Base-by-base conservation (phyloP, 2,888 invertebrate species). In the Caenorhabditis doughertyi region DNA sequence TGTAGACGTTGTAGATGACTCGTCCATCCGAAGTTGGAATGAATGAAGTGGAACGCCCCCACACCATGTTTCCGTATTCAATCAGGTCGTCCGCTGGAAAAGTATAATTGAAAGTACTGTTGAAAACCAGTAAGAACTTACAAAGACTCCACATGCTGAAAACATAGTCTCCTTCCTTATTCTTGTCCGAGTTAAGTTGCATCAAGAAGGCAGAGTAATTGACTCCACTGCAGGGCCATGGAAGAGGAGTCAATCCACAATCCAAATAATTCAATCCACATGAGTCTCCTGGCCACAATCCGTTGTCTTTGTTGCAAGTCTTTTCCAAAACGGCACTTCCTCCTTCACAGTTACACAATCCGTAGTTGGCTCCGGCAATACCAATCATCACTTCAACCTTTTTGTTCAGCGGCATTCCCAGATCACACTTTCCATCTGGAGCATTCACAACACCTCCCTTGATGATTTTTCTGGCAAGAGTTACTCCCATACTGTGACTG, bases 401-500 rank as follows among this genome's bases (percentile, higher is more conserved):
- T 23, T 79, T 62, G 44, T 77, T 85, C 53, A 89, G 21, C 4
- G 89, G 81, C 8, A 71, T 29, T 47, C 90, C 87, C n/a, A 88
- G 32, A 58, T 87, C 76, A 55, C 88, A 88, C 8, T 56, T 79
- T 51, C 84, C 79, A 62, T 85, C 80, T 2, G 79, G 27, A n/a
- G 79, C 81, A 21, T 53, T 62, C 8, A 84, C 71, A 35, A 53
- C 16, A 18, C 86, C 86, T 18, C 88, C 88, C 65, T 86, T 83
- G 73, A 89, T 83, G 21, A 86, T 80, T 53, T 84, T 82, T 67
- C 88, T 65, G 18, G 80, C 87, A 4, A 89, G 58, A 5, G 89
- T 89, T 7, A 89, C 89, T 23, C 89, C 89, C 89, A 89, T 89
- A n/a, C 87, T 87, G 65, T 89, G 89, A 23, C 84, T 83, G 55